Percentiles rank a stretch among this genome's conserved stretches.
phyloP scores from a whole-genome alignment of 2,797 vertebrate genomes.

The Girardinus metallicus region DNA sequence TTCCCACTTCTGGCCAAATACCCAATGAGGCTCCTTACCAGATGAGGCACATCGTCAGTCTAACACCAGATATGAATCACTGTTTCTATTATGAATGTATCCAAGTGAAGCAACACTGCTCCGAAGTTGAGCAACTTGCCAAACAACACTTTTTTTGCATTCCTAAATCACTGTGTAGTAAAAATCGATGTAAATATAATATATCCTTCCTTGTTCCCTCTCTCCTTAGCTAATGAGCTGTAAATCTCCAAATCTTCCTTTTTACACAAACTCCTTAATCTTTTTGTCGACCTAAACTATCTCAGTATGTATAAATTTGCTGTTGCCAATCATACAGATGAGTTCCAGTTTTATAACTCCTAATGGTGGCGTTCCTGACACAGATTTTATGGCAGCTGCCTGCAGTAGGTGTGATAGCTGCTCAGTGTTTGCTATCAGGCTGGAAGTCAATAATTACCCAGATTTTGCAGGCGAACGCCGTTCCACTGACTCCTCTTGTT shows the following conservation, averaged over 20 bases:
- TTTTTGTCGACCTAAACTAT: conserved; percentile 31
- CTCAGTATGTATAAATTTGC: conserved; percentile 8
- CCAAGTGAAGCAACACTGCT: conserved; percentile 29
- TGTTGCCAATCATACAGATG: conserved; percentile 24
- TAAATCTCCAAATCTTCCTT: conserved; percentile 44
- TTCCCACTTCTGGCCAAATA: conserved; percentile 7
- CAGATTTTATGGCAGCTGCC: conserved; percentile 64
- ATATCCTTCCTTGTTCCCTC: conserved; percentile 52
- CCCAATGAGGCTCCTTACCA: conserved; percentile 45
- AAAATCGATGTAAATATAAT: conserved; percentile 56
- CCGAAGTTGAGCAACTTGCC: conserved; percentile 19
- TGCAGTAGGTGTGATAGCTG: conserved; percentile 48
- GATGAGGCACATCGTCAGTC: conserved; percentile 57
- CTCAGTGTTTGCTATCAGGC: conserved; percentile 46
- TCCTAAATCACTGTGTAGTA: conserved; percentile 54
- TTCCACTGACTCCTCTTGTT: conserved; percentile 29
- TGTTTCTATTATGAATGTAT: conserved; percentile 17
- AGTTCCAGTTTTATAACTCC: conserved; percentile 39
- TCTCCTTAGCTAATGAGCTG: conserved; percentile 56
- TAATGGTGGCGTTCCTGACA: conserved; percentile 23
- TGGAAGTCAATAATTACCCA: conserved; percentile 67
- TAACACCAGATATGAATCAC: conserved; percentile 44
- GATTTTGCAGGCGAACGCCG: conserved; percentile 46
- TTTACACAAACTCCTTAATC: conserved; percentile 29
- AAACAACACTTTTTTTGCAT: conserved; percentile 13